These are phyloP conservation scores for Lepilemur septentrionalis DNA, from an alignment of 2,797 vertebrate species.

Conservation along the genomic window DNA sequence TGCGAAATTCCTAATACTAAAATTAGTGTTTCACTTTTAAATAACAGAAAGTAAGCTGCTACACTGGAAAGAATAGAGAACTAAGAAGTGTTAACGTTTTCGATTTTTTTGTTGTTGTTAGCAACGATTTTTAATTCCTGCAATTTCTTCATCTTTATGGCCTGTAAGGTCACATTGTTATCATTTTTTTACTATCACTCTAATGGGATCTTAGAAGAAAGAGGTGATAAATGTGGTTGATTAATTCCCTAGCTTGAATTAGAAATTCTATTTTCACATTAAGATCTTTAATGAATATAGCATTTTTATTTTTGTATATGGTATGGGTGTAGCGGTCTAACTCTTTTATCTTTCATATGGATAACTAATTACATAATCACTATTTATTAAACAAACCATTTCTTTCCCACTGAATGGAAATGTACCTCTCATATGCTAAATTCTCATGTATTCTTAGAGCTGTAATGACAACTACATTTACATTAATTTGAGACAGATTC, in stretches of 20 bases:
- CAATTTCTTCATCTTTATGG: background rate
- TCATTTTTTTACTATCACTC: background rate
- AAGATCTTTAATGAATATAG: background rate
- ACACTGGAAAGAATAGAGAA: background rate
- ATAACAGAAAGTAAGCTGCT: background rate
- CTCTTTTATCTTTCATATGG: background rate
- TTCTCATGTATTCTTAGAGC: slow-evolving; percentile 19
- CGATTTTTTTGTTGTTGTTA: background rate
- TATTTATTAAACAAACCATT: background rate
- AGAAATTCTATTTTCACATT: slow-evolving; percentile 17
- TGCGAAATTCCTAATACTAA: slow-evolving; percentile 15
- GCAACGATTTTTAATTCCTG: background rate
- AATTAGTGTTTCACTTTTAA: slow-evolving; percentile 17
- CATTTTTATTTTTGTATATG: background rate
- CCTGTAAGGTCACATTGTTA: background rate
- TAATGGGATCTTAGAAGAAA: background rate
- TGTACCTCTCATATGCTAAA: background rate
- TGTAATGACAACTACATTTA: background rate
- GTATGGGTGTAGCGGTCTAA: background rate
- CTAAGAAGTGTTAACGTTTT: background rate
- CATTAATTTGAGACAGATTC: slow-evolving; percentile 23
- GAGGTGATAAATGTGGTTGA: background rate
- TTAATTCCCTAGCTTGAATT: background rate
- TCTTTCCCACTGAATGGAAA: background rate
- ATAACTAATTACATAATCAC: background rate